phyloP scores from a whole-genome alignment of 2,797 vertebrate genomes.

The Leptoclinus maculatus region DNA sequence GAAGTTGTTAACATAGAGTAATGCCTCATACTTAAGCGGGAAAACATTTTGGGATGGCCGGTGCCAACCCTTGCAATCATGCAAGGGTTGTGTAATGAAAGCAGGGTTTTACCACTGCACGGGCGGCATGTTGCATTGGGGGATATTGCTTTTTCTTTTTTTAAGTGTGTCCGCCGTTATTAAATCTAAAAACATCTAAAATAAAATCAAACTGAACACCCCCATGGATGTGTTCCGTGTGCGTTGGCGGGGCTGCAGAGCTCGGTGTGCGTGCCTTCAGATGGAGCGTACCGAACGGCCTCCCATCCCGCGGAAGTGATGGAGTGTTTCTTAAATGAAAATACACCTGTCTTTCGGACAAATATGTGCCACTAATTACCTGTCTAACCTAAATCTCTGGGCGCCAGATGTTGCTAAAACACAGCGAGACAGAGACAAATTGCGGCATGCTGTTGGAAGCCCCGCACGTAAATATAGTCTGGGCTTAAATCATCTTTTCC shows the following conservation, averaged over 20 bases:
- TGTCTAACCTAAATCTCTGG: constrained; percentile 90
- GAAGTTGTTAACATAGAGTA: constrained; percentile 76
- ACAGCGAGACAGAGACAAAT: constrained; percentile 86
- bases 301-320: constrained; percentile 78
- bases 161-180: constrained; percentile 24
- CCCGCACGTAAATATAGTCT: constrained; percentile 83
- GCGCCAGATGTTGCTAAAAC: constrained; percentile 89
- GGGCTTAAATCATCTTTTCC: constrained; percentile 88
- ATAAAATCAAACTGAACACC: not conserved
- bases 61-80: constrained; percentile 71
- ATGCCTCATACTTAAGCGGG: constrained; percentile 75
- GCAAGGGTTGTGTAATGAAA: constrained; percentile 76
- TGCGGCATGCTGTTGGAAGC: constrained; percentile 76
- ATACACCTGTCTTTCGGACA: constrained; percentile 90
- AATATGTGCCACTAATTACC: constrained; percentile 89
- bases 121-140: constrained; percentile 27
- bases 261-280: constrained; percentile 49
- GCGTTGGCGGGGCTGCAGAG: constrained; percentile 7
- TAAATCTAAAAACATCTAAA: constrained; percentile 5
- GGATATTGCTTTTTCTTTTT: constrained; percentile 9
- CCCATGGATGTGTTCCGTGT: constrained; percentile 1
- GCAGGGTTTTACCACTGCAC: constrained; percentile 56
- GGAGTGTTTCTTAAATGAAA: constrained; percentile 89
- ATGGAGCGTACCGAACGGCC: constrained; percentile 61
- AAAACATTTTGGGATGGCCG: constrained; percentile 69